A percentile compares a stretch with the other conserved stretches of the same genome.
Conservation (phyloP, 2,888 invertebrate genomes). For the Drosophila subsilvestris region DNA sequence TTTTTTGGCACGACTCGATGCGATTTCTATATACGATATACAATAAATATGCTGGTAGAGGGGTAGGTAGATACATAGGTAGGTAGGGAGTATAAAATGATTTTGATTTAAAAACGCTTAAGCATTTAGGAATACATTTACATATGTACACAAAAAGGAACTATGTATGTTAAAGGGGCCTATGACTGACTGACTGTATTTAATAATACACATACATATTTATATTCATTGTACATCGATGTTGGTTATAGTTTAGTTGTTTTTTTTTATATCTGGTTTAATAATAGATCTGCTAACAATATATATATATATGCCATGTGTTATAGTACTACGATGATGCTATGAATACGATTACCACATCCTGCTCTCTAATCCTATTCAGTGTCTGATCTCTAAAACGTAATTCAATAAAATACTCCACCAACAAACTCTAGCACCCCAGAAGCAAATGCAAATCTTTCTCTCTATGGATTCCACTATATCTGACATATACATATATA, state of each 20-base stretch:
- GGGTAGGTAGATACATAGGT: background rate
- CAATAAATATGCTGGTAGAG: too few relatives aligned
- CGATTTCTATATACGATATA: conserved; percentile 9
- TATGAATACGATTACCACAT: conserved; percentile 32
- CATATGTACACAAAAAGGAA: conserved; percentile 48
- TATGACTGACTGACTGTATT: conserved; percentile 10
- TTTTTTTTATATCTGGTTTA: conserved; percentile 1
- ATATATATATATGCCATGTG: background rate
- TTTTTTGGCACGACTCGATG: conserved; percentile 37
- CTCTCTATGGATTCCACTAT: background rate
- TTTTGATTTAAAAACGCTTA: conserved; percentile 59
- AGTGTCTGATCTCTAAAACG: conserved; percentile 43
- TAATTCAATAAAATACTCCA: background rate
- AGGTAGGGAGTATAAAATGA: conserved; percentile 54
- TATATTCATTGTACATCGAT: conserved; percentile 26
- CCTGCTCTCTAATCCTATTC: conserved; percentile 36
- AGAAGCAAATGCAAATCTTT: conserved; percentile 7
- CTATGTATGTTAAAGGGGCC: conserved; percentile 36
- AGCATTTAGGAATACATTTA: conserved; percentile 43
- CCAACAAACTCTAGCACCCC: conserved; percentile 34
- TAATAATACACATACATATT: too few relatives aligned
- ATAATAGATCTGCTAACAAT: conserved; percentile 34
- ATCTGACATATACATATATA: conserved; percentile 3
- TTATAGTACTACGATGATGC: background rate
- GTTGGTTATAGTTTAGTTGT: conserved; percentile 1